phyloP scores from a whole-genome alignment of 2,797 vertebrate genomes.

The Sebastes diaconus region DNA sequence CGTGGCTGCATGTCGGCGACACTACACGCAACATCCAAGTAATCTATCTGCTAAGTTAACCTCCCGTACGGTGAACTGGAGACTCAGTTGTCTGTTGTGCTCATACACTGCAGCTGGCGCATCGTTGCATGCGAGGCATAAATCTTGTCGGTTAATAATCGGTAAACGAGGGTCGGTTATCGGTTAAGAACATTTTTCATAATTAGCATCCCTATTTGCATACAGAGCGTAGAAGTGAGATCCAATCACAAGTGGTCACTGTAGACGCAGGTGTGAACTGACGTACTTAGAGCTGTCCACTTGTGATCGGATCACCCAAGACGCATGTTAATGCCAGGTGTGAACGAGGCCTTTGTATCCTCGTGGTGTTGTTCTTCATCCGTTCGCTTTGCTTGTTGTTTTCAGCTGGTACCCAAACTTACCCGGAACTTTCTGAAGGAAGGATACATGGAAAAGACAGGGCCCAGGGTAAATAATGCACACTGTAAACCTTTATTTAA shows the following conservation, averaged over 20 bases:
- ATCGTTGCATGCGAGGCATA: too few relatives aligned
- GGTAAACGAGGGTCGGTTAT: too few relatives aligned
- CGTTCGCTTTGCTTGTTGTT: slow-evolving; percentile 6
- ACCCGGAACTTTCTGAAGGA: slow-evolving; percentile 91
- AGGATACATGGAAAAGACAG: slow-evolving; percentile 95
- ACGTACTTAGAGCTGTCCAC: too few relatives aligned
- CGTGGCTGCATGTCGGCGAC: too few relatives aligned
- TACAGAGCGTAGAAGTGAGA: background rate
- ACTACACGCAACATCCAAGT: too few relatives aligned
- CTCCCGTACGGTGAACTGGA: too few relatives aligned
- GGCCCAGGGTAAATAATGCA: slow-evolving; percentile 82
- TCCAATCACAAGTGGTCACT: background rate
- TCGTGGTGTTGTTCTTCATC: background rate
- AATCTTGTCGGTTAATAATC: too few relatives aligned
- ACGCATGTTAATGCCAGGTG: background rate
- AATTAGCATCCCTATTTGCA: background rate
- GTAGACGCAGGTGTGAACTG: background rate
- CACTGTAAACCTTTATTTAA: background rate
- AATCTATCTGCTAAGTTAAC: too few relatives aligned
- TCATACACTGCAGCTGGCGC: too few relatives aligned
- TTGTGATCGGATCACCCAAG: background rate
- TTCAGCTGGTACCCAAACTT: slow-evolving; percentile 87
- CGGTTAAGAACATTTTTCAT: too few relatives aligned
- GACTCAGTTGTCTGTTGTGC: too few relatives aligned
- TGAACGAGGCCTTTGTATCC: background rate